These are phyloP conservation scores for Agrotis exclamationis DNA, from an alignment of 2,888 invertebrate genomes.

Conservation along the genomic window DNA sequence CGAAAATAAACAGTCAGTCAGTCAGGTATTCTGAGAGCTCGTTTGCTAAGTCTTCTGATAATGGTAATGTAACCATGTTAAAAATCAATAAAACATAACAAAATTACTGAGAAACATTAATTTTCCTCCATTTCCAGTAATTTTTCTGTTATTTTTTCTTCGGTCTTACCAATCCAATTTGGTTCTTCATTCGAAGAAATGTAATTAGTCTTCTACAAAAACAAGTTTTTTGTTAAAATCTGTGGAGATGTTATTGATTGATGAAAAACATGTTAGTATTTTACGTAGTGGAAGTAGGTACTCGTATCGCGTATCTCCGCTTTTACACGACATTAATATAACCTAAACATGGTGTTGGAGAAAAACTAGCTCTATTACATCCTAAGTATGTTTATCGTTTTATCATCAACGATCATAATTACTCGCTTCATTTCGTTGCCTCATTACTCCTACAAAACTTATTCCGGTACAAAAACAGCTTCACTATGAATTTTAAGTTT, in stretches of 20 bases:
- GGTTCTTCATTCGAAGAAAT: not conserved
- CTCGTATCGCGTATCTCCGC: too few species aligned
- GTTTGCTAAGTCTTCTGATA: conserved; percentile 14
- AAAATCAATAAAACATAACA: conserved; percentile 11
- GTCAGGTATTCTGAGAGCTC: not conserved
- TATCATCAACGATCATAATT: conserved; percentile 24
- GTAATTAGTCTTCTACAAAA: conserved; percentile 2
- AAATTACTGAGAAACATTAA: not conserved
- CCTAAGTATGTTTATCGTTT: not conserved
- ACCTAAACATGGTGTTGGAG: not conserved
- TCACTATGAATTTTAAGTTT: conserved; percentile 48
- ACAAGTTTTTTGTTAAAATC: too few species aligned
- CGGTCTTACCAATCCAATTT: not conserved
- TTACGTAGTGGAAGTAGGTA: not conserved
- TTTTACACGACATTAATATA: not conserved
- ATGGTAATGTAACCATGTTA: not conserved
- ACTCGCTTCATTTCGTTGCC: conserved; percentile 8
- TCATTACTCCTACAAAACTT: conserved; percentile 16
- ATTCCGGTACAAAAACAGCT: conserved; percentile 5
- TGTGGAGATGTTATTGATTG: too few species aligned
- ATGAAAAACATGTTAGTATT: not conserved
- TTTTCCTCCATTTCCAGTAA: not conserved
- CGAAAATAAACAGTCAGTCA: not conserved
- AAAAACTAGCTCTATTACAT: conserved; percentile 2
- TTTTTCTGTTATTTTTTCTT: conserved; percentile 16